Evolutionary conservation across 2,113 vertebrate genomes (phyloP), one percentile per base, ranked within the genome.

Genomic region (Cyprinodon tularosa): DNA sequence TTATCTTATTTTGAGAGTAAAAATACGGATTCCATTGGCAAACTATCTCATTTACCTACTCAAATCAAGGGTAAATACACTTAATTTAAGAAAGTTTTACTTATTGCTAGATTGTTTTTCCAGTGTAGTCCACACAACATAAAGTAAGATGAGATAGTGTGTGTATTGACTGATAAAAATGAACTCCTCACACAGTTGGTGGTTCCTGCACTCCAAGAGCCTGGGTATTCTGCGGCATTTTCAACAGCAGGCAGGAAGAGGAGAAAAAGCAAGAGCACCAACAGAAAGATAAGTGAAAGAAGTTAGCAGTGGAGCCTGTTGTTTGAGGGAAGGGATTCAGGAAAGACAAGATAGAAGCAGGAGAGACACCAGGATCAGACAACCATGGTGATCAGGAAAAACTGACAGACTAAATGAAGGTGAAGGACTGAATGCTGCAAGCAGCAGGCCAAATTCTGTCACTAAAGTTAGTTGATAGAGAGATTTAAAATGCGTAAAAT

Each of bases 181-280:
- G 81, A 65, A 63, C 75, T 91, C 86, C 90, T 92, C 88, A 88
- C 91, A 91, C 78, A 92, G 86, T 81, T 78, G 83, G 84, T 78
- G 87, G 89, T 92, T 72, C 72, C 87, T 88, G 89, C 80, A 78
- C 80, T 81, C 84, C 75, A 66, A 81, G 62, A 89, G 86, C 83
- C 85, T 81, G 74, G 86, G 89, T 91, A 90, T 68, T 92, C 86
- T 90, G 87, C 76, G 9, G 87, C 82, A 91, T 86, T 89, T 68
- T 84, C 84, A 84, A 84, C 83, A 87, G 90, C 82, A 62, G 88
- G 83, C 84, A 88, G 70, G 84, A 84, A 84, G 72, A 85, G 76
- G 72, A 77, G 84, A 74, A 82, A 86, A 68, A 86, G 86, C 85
- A 90, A 77, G 47, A 90, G 82, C 65, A 90, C 85, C 0, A 81